Evolutionary conservation across 2,113 vertebrate genomes (phyloP).

Genomic region (Pyxicephalus adspersus): DNA sequence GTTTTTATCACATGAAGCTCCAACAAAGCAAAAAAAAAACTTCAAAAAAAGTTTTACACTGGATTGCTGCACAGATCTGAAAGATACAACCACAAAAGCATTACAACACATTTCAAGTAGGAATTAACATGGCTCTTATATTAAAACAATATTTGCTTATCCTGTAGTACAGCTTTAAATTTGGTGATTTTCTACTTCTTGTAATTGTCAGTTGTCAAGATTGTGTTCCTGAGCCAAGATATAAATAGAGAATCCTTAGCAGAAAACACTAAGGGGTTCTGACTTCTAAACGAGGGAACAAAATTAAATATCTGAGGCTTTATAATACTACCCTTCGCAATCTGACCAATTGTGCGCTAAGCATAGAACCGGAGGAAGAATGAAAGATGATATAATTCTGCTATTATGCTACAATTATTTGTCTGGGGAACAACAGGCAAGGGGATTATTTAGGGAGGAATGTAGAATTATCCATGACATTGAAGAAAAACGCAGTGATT

Average conservation of each 20-base stretch:
- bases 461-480: slow-evolving; percentile 47
- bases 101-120: no score
- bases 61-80: no score
- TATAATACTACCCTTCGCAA: slow-evolving; percentile 15
- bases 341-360: slow-evolving; percentile 43
- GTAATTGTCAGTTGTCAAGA: slow-evolving; percentile 5
- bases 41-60: no score
- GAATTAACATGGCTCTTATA: no score
- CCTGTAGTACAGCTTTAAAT: no score
- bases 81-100: no score
- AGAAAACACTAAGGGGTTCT: background rate
- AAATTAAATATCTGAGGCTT: slow-evolving; percentile 5
- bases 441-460: slow-evolving; percentile 43
- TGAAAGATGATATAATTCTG: slow-evolving; percentile 35
- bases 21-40: no score
- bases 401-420: slow-evolving; percentile 44
- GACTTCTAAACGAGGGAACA: slow-evolving; percentile 3
- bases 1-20: no score
- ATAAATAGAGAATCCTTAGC: background rate
- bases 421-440: slow-evolving; percentile 28
- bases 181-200: background rate
- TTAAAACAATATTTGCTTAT: no score
- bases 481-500: slow-evolving; percentile 44
- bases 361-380: slow-evolving; percentile 16
- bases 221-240: slow-evolving; percentile 5